These are phyloP conservation scores for Itoplectis maculator DNA, from an alignment of 2,888 invertebrate species.

Conservation along the genomic window DNA sequence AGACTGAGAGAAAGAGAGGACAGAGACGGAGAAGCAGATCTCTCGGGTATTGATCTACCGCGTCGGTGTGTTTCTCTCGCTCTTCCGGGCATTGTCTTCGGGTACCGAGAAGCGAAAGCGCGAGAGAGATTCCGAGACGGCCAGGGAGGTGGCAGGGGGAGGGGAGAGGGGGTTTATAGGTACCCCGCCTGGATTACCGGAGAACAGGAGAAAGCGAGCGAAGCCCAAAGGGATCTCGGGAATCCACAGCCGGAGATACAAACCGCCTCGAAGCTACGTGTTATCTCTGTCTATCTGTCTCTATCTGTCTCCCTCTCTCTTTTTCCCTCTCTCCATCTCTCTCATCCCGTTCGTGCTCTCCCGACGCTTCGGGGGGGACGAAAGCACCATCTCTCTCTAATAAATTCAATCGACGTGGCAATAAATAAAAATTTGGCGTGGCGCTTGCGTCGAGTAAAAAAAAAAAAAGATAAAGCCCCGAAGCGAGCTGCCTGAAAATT, in stretches of 20 bases:
- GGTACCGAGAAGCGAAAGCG: constrained; percentile 30
- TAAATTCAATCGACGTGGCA: constrained; percentile 58
- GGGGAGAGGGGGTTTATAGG: no score
- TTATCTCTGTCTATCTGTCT: constrained; percentile 12
- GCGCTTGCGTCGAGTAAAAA: constrained; percentile 5
- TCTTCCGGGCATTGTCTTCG: constrained; percentile 59
- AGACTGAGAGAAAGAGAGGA: no score
- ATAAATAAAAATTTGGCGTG: constrained; percentile 55
- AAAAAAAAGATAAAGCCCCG: constrained; percentile 15
- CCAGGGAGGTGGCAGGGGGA: no score
- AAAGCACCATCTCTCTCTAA: no score
- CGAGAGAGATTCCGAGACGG: constrained; percentile 53
- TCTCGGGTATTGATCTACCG: constrained; percentile 63
- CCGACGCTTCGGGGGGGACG: constrained; percentile 44
- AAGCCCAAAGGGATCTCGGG: constrained; percentile 49
- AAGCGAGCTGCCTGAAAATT: background rate
- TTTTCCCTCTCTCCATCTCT: background rate
- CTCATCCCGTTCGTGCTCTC: background rate
- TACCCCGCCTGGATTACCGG: constrained; percentile 63
- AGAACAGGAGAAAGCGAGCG: constrained; percentile 56
- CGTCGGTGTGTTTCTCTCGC: constrained; percentile 43
- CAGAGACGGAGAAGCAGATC: constrained; percentile 27
- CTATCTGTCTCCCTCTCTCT: constrained; percentile 14
- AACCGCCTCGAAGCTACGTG: constrained; percentile 32
- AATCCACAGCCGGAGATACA: constrained; percentile 49